Conservation (phyloP, 2,113 vertebrate species). For the Thamnaconus septentrionalis region DNA sequence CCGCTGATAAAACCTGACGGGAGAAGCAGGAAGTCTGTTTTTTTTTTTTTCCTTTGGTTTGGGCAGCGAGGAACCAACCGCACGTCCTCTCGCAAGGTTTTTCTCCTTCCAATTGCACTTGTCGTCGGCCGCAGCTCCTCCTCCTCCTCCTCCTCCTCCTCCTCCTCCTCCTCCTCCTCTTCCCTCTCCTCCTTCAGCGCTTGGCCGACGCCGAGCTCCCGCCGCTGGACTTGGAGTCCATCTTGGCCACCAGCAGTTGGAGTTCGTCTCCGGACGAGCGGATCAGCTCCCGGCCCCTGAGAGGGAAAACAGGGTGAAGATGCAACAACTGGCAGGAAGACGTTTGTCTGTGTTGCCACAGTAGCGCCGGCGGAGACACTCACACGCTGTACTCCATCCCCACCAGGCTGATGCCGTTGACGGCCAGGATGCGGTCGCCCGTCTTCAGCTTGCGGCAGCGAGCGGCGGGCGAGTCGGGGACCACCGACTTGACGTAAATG, state of each 20-base stretch:
- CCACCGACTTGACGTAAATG: slow-evolving; percentile 79
- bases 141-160: not conserved
- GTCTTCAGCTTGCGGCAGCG: slow-evolving; percentile 62
- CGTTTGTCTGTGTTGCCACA: too few species aligned
- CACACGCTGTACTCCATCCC: slow-evolving; percentile 77
- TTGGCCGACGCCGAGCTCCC: slow-evolving; percentile 41
- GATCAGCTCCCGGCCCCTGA: slow-evolving; percentile 76
- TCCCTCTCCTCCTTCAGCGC: slow-evolving; percentile 47
- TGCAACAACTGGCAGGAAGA: not conserved
- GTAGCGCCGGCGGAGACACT: slow-evolving; percentile 30
- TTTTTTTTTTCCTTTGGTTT: too few species aligned
- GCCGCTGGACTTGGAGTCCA: slow-evolving; percentile 34
- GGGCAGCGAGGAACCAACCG: too few species aligned
- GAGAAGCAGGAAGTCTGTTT: too few species aligned
- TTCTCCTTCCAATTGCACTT: not conserved
- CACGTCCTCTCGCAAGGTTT: too few species aligned
- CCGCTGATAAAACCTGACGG: too few species aligned
- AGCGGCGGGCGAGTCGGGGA: slow-evolving; percentile 76
- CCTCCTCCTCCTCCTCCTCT: not conserved
- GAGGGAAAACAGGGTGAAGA: slow-evolving; percentile 8
- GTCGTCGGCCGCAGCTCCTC: not conserved
- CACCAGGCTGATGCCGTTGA: slow-evolving; percentile 78
- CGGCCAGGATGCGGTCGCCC: slow-evolving; percentile 79
- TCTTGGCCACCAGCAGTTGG: slow-evolving; percentile 74
- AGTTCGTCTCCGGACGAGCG: slow-evolving; percentile 70